A percentile compares a stretch with the other conserved stretches of the same genome.
Conservation (phyloP, 2,113 vertebrate species). For the Mixornis gularis region DNA sequence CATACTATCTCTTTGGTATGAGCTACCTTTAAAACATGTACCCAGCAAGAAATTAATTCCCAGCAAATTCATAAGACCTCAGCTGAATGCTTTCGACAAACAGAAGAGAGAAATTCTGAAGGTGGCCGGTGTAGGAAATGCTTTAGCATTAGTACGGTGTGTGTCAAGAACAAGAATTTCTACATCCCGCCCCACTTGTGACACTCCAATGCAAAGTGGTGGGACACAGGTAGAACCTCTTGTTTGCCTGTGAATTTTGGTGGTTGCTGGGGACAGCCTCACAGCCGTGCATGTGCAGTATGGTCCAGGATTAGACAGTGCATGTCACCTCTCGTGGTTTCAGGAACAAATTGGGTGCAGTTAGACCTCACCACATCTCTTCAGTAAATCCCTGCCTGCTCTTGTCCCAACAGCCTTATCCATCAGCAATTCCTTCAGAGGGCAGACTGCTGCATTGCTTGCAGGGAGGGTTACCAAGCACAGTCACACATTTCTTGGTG, state of each 20-base stretch:
- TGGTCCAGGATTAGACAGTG: background rate
- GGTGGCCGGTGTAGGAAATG: background rate
- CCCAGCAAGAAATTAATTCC: constrained; percentile 12
- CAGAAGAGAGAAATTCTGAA: constrained; percentile 7
- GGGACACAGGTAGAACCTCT: background rate
- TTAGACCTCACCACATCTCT: background rate
- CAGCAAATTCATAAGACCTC: background rate
- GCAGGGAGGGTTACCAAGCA: background rate
- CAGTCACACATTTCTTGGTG: accelerated
- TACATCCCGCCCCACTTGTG: background rate
- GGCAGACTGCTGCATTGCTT: no score
- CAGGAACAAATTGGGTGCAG: background rate
- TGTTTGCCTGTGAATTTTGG: background rate
- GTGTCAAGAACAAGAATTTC: background rate
- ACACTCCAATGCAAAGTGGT: background rate
- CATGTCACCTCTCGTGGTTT: accelerated
- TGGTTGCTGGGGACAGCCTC: background rate
- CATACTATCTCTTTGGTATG: constrained; percentile 33
- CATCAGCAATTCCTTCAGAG: background rate
- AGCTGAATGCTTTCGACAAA: constrained; percentile 23
- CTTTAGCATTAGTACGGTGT: background rate
- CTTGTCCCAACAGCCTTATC: background rate
- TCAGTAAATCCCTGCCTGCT: background rate
- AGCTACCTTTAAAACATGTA: constrained; percentile 41
- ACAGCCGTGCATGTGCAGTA: accelerated